phyloP scores from a whole-genome alignment of 2,888 invertebrate genomes.

The Eilema griseolum region DNA sequence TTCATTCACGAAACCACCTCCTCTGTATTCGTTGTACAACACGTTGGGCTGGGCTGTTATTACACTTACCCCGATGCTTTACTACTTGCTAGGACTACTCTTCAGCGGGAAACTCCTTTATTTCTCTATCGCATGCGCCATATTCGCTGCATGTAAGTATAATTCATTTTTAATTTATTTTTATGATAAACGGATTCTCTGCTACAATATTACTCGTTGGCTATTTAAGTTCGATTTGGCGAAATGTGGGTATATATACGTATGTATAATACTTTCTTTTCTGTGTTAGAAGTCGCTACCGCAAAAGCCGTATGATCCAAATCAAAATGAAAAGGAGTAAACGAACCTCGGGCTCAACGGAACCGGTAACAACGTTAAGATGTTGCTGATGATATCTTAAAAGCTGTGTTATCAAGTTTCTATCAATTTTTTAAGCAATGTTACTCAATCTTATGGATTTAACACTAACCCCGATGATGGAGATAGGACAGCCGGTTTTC shows the following conservation, averaged over 20 bases:
- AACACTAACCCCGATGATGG: too few species aligned
- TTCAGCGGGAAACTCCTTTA: slow-evolving; percentile 91
- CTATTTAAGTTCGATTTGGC: too few species aligned
- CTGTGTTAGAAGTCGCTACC: too few species aligned
- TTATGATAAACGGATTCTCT: neutral
- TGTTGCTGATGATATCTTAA: neutral
- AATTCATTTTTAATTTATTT: neutral
- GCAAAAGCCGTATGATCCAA: too few species aligned
- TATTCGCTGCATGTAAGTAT: slow-evolving; percentile 93
- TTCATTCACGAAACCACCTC: slow-evolving; percentile 85
- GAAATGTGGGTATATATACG: too few species aligned
- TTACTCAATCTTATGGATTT: too few species aligned
- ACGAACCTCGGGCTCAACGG: neutral
- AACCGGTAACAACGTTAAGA: neutral
- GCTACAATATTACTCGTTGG: too few species aligned
- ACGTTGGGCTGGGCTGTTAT: slow-evolving; percentile 90
- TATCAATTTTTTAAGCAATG: too few species aligned
- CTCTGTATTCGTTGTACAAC: slow-evolving; percentile 90
- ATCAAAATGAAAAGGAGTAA: too few species aligned
- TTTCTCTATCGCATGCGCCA: slow-evolving; percentile 89
- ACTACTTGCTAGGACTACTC: slow-evolving; percentile 89
- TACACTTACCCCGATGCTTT: slow-evolving; percentile 90
- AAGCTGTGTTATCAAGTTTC: neutral
- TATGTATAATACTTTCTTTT: too few species aligned
- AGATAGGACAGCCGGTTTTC: too few species aligned